A percentile compares a stretch with the other conserved stretches of the same genome.
phyloP scores from a whole-genome alignment of 2,113 vertebrate genomes.

The Onychorhynchus coronatus region DNA sequence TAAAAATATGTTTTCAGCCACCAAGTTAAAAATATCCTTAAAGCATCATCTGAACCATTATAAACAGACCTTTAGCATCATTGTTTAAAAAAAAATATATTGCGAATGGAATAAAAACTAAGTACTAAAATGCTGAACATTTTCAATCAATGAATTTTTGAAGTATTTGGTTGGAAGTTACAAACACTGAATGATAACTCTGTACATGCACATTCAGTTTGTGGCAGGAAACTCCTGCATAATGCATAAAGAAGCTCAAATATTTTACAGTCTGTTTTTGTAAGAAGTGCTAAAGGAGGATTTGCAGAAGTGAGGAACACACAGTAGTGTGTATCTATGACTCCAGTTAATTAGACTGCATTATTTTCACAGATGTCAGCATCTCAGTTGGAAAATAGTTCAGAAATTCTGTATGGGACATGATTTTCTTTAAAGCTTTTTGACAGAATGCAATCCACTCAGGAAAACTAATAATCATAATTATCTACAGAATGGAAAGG shows the following conservation, averaged over 20 bases:
- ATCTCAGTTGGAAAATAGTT: not conserved
- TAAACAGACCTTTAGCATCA: not conserved
- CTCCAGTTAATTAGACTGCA: not conserved
- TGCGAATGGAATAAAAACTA: not conserved
- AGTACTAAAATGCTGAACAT: not conserved
- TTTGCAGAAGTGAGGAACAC: not conserved
- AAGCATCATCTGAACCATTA: not conserved
- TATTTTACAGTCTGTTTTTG: not conserved
- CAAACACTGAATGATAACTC: not conserved
- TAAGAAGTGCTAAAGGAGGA: not conserved
- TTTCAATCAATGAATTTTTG: not conserved
- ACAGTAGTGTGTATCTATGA: not conserved
- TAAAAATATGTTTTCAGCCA: not conserved
- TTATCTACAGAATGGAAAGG: not conserved
- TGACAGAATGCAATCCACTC: not conserved
- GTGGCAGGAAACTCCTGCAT: not conserved
- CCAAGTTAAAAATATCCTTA: not conserved
- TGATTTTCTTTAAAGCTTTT: constrained; percentile 30
- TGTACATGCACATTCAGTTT: not conserved
- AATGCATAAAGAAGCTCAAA: constrained; percentile 3
- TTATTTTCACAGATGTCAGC: constrained; percentile 33
- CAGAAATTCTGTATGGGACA: not conserved
- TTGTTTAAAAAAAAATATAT: not conserved
- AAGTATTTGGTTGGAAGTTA: not conserved
- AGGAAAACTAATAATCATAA: not conserved